These are phyloP conservation scores for Pollachius pollachius DNA, from an alignment of 2,113 vertebrate genomes.

Conservation along the genomic window DNA sequence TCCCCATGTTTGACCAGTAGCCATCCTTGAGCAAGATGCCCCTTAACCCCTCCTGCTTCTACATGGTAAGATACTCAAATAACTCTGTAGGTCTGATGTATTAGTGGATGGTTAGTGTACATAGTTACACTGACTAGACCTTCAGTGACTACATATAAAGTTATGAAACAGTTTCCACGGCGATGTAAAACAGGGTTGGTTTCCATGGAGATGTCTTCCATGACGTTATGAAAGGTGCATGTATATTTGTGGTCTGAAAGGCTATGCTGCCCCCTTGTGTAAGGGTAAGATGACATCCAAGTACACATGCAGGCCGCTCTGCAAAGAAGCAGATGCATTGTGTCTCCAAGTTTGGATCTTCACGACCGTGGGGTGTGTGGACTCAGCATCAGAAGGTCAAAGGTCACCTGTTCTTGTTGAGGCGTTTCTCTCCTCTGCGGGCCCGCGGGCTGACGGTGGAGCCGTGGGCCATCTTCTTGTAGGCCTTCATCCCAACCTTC, in stretches of 20 bases:
- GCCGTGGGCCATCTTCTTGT: slow-evolving; percentile 57
- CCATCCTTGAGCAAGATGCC: background rate
- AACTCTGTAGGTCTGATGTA: background rate
- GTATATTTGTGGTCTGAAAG: background rate
- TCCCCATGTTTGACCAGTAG: background rate
- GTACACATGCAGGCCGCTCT: background rate
- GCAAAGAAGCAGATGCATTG: background rate
- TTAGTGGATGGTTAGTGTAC: background rate
- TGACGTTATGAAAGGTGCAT: too few species aligned
- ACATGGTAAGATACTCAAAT: background rate
- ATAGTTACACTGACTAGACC: too few species aligned
- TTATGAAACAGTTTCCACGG: too few species aligned
- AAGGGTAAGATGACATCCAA: background rate
- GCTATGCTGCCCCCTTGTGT: background rate
- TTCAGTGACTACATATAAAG: too few species aligned
- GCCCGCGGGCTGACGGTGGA: background rate
- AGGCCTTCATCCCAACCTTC: slow-evolving; percentile 71
- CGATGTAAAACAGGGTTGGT: too few species aligned
- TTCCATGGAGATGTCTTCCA: too few species aligned
- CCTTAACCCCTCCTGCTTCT: background rate
- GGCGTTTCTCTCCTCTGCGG: slow-evolving; percentile 43
- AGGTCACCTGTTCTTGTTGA: slow-evolving; percentile 69
- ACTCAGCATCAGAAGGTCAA: too few species aligned
- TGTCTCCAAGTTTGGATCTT: background rate
- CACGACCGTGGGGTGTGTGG: background rate